Conservation (phyloP, 2,797 vertebrate genomes). For the Squalus acanthias region DNA sequence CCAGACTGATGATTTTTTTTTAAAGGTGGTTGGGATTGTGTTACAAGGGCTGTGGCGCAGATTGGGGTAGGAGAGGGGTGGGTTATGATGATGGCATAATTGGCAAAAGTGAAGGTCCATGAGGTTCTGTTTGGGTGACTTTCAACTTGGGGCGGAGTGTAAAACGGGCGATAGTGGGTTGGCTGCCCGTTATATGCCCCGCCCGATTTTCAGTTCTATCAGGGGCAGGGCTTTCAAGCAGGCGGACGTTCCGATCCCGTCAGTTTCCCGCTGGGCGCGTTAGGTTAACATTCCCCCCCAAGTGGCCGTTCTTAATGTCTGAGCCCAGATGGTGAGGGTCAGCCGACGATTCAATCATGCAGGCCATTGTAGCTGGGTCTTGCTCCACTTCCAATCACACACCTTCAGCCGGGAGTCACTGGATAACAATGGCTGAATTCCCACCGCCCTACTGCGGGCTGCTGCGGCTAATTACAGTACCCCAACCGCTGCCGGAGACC, state of each 20-base stretch:
- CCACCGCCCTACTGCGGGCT: background rate
- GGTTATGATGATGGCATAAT: background rate
- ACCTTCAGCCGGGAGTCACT: background rate
- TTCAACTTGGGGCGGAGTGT: background rate
- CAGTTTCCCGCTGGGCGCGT: no score
- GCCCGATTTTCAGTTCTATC: background rate
- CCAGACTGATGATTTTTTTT: background rate
- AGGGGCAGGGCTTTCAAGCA: background rate
- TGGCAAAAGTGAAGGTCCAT: background rate
- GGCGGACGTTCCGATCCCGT: no score
- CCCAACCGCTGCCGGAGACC: no score
- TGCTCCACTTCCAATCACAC: background rate
- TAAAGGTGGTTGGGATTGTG: background rate
- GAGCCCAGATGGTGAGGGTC: background rate
- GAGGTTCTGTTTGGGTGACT: background rate
- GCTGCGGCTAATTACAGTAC: background rate
- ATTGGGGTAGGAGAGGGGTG: rapidly evolving
- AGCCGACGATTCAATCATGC: no score
- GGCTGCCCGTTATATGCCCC: background rate
- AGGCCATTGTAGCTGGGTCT: background rate
- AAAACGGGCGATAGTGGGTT: background rate
- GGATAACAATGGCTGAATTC: background rate
- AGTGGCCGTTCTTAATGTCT: background rate
- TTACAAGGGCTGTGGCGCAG: no score
- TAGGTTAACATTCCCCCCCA: background rate